Evolutionary conservation across 2,888 invertebrate species (phyloP).

Genomic region (Ectemnius lituratus): DNA sequence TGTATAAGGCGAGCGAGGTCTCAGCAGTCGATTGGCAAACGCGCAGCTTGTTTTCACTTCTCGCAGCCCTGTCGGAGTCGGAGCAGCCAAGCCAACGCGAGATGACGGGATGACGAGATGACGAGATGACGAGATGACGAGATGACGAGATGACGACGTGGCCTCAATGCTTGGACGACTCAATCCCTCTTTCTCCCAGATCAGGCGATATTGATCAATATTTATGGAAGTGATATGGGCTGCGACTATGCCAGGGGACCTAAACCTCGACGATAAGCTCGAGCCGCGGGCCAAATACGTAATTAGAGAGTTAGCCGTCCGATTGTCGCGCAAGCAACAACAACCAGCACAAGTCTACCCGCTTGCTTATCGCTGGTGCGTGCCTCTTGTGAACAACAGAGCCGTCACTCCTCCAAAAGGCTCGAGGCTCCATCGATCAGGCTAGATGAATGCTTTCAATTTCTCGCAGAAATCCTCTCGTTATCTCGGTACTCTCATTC

Average conservation of each 20-base stretch:
- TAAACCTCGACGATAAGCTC: conserved; percentile 25
- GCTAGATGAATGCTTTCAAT: too few species aligned
- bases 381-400: conserved; percentile 58
- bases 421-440: too few species aligned
- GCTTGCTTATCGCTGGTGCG: conserved; percentile 64
- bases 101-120: neutral
- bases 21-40: conserved; percentile 29
- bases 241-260: conserved; percentile 31
- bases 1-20: too few species aligned
- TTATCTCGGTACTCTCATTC: too few species aligned
- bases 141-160: conserved; percentile 1
- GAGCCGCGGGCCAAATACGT: conserved; percentile 62
- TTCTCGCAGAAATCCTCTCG: too few species aligned
- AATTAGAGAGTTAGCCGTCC: conserved; percentile 74
- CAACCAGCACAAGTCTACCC: conserved; percentile 58
- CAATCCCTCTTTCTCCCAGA: conserved; percentile 22
- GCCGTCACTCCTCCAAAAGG: neutral
- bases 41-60: neutral
- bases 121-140: conserved; percentile 20
- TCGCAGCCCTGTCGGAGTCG: neutral
- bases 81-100: too few species aligned
- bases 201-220: conserved; percentile 31
- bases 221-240: conserved; percentile 59
- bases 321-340: conserved; percentile 60
- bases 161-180: too few species aligned